phyloP scores from a whole-genome alignment of 2,888 invertebrate genomes.

The Euphydryas editha region DNA sequence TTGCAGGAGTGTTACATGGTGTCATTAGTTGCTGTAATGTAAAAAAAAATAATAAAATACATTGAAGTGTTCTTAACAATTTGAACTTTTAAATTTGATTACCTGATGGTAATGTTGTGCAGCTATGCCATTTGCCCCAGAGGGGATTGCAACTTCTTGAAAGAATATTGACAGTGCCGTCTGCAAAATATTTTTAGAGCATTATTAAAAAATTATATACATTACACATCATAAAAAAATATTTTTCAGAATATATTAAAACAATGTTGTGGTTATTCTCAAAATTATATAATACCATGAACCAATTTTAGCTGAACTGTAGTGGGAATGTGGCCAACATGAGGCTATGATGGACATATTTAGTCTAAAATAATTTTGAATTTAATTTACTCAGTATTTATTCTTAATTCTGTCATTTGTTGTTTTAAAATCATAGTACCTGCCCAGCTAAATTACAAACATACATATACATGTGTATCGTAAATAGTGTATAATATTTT shows the following conservation, averaged over 20 bases:
- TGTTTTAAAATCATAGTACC: too few relatives aligned
- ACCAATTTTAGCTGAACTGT: too few relatives aligned
- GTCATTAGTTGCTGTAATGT: conserved; percentile 89
- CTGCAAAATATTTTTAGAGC: conserved; percentile 81
- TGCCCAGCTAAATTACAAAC: too few relatives aligned
- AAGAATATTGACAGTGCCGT: conserved; percentile 97
- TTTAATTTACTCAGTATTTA: too few relatives aligned
- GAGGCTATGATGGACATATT: too few relatives aligned
- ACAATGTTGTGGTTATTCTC: too few relatives aligned
- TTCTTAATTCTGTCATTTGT: too few relatives aligned
- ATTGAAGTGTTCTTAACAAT: background rate
- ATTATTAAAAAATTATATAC: background rate
- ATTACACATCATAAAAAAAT: background rate
- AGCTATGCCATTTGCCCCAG: conserved; percentile 88
- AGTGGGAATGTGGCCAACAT: too few relatives aligned
- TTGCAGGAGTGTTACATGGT: conserved; percentile 97
- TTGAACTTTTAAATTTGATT: conserved; percentile 35
- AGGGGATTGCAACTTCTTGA: conserved; percentile 94
- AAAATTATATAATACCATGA: too few relatives aligned
- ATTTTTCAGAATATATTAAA: background rate
- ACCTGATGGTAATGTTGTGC: conserved; percentile 93
- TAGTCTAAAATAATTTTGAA: too few relatives aligned
- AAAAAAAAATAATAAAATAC: background rate
- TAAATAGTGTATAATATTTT: too few relatives aligned
- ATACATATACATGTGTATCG: too few relatives aligned